A percentile compares a stretch with the other conserved stretches of the same genome.
Conservation (phyloP, 2,797 vertebrate species). For the Oreochromis grahami region DNA sequence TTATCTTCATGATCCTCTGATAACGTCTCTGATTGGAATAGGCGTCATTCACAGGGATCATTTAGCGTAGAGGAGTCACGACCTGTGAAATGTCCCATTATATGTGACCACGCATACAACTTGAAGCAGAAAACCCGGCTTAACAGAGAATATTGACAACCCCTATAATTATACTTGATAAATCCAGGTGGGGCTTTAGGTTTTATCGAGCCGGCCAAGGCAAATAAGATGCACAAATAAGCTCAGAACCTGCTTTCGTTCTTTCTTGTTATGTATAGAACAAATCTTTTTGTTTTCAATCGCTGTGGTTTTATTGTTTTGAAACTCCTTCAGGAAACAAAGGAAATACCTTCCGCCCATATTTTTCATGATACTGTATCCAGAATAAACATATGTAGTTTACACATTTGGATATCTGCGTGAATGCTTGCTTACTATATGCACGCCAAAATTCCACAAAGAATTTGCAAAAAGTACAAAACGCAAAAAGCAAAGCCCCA, state of each 20-base stretch:
- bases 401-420: background rate
- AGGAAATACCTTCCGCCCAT: background rate
- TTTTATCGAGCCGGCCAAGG: background rate
- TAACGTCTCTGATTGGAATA: background rate
- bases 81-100: background rate
- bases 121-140: background rate
- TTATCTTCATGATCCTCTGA: background rate
- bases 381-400: background rate
- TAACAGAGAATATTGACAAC: background rate
- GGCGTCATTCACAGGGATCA: background rate
- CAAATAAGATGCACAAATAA: background rate
- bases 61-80: background rate
- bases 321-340: background rate
- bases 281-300: background rate
- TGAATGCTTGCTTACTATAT: background rate
- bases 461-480: background rate
- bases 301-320: background rate
- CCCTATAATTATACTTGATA: background rate
- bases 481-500: background rate
- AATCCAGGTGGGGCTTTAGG: background rate
- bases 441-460: background rate
- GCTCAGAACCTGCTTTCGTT: background rate
- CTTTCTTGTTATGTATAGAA: background rate
- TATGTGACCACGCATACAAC: background rate
- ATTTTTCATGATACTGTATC: background rate